Conservation (phyloP, 2,113 vertebrate genomes). For the Plecotus auritus region DNA sequence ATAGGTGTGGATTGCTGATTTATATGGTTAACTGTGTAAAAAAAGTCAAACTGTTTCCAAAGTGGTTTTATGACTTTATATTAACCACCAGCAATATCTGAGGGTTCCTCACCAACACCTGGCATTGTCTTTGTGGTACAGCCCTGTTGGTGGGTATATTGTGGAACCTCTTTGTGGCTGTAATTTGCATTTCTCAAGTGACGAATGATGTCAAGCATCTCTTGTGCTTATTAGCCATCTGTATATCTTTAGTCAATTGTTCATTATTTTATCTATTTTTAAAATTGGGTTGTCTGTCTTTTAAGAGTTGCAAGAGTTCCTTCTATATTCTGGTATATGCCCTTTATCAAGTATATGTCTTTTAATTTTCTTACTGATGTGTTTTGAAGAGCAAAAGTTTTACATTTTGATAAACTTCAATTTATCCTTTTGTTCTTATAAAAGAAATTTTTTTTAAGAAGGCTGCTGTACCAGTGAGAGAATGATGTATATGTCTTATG, state of each 20-base stretch:
- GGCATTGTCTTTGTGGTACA: neutral
- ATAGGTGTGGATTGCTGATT: neutral
- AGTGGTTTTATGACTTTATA: neutral
- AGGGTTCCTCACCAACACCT: neutral
- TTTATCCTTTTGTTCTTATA: neutral
- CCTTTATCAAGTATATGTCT: neutral
- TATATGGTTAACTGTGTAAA: neutral
- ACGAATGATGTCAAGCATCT: neutral
- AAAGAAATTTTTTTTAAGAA: neutral
- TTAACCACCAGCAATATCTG: neutral
- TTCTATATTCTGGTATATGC: neutral
- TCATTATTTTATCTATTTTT: neutral
- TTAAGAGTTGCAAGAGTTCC: neutral
- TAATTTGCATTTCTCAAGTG: slow-evolving; percentile 24
- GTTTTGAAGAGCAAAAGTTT: slow-evolving; percentile 20
- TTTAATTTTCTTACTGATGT: neutral
- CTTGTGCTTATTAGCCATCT: neutral
- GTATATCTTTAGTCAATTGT: neutral
- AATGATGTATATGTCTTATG: neutral
- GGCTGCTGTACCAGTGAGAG: neutral
- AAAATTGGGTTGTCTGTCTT: neutral
- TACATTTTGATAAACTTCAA: neutral
- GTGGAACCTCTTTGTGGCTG: neutral
- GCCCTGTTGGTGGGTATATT: neutral
- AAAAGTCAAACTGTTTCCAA: neutral